Evolutionary conservation across 2,888 invertebrate species (phyloP), one percentile per base, ranked within the genome.

Genomic region (Nymphalis c-album): DNA sequence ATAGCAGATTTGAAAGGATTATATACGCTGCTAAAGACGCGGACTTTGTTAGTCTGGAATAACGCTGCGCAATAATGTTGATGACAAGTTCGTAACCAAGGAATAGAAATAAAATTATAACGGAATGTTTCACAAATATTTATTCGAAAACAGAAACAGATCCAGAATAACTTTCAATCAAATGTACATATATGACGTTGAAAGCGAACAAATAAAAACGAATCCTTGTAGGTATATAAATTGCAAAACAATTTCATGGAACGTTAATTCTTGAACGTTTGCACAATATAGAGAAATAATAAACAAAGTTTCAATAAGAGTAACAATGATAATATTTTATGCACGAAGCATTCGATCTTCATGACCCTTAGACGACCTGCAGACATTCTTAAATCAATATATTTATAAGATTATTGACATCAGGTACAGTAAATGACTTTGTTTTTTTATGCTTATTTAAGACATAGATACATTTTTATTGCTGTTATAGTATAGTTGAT

Each of bases 291-390:
- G 31, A 55, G n/a, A 55, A n/a, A n/a, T 55, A 31, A 31, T 35
- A 55, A 31, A 17, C n/a, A 31, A 55, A 55, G 31, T 31, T 60
- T 65, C 53, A 65, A 53, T 60, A 57, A 20, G 45, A 70, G 60
- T 46, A 67, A 63, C 64, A 70, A 59, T 64, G 61, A 70, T 68
- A 55, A 62, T 65, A 62, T 62, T 68, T 60, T 48, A 68, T 57
- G 60, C 64, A 53, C 63, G 35, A 47, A 68, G 62, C 46, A 60
- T 64, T 67, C 69, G 67, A 64, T 65, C 60, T 57, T 58, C 48
- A 60, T 60, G 74, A 75, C 77, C 77, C 75, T 73, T 74, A 76
- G 73, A 78, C 77, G 78, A 77, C 78, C 78, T 76, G 77, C 70
- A 77, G 77, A 77, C 76, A 75, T 70, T 75, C 75, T 73, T 61